Evolutionary conservation across 2,797 vertebrate species (phyloP), one percentile per base, ranked within the genome.

Genomic region (Peromyscus eremicus): DNA sequence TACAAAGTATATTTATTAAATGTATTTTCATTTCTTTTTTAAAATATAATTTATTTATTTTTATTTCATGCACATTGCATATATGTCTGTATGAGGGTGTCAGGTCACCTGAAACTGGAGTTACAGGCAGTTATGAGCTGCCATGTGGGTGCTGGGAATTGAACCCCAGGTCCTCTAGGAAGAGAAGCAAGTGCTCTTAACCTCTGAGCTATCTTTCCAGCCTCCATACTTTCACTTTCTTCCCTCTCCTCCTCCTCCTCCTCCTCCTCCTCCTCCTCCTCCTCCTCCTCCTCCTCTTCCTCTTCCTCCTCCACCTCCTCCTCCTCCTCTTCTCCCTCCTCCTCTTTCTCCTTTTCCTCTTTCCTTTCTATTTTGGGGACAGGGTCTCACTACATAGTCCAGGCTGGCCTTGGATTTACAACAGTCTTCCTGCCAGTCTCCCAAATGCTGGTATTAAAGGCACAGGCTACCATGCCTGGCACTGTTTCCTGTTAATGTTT

Each of bases 401-500:
- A 77, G 40, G 40, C 7, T 89, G 40, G 32, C 37, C 40, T 21
- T n/a, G 11, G 60, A 46, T 23, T 89, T 40, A 29, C 4, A 64
- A 7, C 21, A 27, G 46, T 17, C 86, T 43, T 89, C 32, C n/a
- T 89, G 25, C 37, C 19, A 32, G 71, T 27, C 37, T 89, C 29
- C 17, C 55, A 62, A 76, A 29, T 46, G 71, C 37, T 89, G 55
- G 29, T 27, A 89, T 76, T 75, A 89, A 52, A 76, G 55, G 27
- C 37, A 46, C 14, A 5, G 3, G 10, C 71, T 40, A 46, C 70
- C 27, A 76, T 14, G 12, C 2, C 29, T 9, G 4, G 7, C 19
- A 32, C 23, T 96, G 2, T 49, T 95, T 92, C 1, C 66, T 91
- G 91, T 82, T 81, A n/a, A 21, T 17, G 1, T 64, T 95, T 92